These are phyloP conservation scores for Lutraria lutraria DNA, from an alignment of 2,888 invertebrate species.

Conservation along the genomic window DNA sequence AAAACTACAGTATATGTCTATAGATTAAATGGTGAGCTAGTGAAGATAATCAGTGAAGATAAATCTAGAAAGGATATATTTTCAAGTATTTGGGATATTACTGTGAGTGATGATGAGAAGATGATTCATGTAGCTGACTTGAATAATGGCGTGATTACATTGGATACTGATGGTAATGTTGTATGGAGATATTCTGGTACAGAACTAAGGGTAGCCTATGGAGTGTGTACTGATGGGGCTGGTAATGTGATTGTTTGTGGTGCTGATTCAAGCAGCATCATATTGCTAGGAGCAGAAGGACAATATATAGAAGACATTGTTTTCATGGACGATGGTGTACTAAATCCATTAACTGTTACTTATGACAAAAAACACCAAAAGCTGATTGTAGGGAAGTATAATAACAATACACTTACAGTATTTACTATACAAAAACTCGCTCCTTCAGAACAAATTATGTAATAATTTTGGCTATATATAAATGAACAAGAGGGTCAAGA, in stretches of 20 bases:
- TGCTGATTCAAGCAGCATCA: not conserved
- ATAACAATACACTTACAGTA: no score
- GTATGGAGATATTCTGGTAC: slow-evolving; percentile 1
- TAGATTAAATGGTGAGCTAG: not conserved
- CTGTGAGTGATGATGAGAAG: not conserved
- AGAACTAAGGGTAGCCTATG: not conserved
- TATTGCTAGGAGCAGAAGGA: not conserved
- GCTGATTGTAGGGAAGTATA: no score
- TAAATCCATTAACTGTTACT: no score
- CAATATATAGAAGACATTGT: not conserved
- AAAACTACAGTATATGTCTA: not conserved
- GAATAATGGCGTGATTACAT: not conserved
- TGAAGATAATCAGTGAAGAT: no score
- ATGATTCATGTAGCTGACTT: not conserved
- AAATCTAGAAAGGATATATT: no score
- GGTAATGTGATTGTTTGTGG: slow-evolving; percentile 28
- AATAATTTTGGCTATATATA: no score
- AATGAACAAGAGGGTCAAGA: no score
- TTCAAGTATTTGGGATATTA: no score
- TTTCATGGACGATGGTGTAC: no score
- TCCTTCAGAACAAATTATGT: no score
- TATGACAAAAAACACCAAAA: no score
- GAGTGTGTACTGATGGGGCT: not conserved
- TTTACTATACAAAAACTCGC: no score
- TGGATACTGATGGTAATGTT: not conserved